Percentiles rank a stretch among this genome's conserved stretches.
phyloP scores from a whole-genome alignment of 2,113 vertebrate genomes.

The Myxocyprinus asiaticus region DNA sequence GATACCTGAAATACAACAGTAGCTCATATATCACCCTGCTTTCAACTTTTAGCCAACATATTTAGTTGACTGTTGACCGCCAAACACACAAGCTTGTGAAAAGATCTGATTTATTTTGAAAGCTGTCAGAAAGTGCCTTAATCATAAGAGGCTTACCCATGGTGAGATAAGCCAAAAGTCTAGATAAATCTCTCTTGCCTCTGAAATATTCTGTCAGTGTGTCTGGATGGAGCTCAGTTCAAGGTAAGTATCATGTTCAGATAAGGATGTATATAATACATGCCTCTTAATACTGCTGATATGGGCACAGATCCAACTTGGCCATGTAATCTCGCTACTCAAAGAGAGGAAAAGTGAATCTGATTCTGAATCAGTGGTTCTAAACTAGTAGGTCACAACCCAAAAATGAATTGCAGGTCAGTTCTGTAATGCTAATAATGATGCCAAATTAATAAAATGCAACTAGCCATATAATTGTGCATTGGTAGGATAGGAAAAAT shows the following conservation, averaged over 20 bases:
- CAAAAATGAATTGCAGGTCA: background rate
- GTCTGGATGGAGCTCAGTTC: slow-evolving; percentile 8
- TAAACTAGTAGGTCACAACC: background rate
- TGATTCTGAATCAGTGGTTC: background rate
- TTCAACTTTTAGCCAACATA: background rate
- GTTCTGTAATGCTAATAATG: no score
- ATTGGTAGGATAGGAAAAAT: no score
- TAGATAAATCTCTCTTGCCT: slow-evolving; percentile 26
- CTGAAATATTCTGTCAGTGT: slow-evolving; percentile 21
- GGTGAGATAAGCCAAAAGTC: slow-evolving; percentile 12
- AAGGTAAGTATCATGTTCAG: slow-evolving; percentile 12
- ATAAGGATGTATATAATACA: background rate
- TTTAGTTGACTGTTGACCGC: slow-evolving; percentile 25
- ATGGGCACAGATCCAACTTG: background rate
- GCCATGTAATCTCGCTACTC: background rate
- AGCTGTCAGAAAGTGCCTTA: slow-evolving; percentile 18
- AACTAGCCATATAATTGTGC: no score
- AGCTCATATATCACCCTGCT: slow-evolving; percentile 4
- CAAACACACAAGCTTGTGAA: slow-evolving; percentile 18
- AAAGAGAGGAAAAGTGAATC: background rate
- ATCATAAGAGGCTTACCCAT: slow-evolving; percentile 28
- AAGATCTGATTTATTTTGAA: slow-evolving; percentile 30
- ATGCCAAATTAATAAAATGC: no score
- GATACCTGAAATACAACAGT: slow-evolving; percentile 75
- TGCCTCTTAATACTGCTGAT: background rate